phyloP scores from a whole-genome alignment of 2,888 invertebrate genomes.

The Aelia acuminata region DNA sequence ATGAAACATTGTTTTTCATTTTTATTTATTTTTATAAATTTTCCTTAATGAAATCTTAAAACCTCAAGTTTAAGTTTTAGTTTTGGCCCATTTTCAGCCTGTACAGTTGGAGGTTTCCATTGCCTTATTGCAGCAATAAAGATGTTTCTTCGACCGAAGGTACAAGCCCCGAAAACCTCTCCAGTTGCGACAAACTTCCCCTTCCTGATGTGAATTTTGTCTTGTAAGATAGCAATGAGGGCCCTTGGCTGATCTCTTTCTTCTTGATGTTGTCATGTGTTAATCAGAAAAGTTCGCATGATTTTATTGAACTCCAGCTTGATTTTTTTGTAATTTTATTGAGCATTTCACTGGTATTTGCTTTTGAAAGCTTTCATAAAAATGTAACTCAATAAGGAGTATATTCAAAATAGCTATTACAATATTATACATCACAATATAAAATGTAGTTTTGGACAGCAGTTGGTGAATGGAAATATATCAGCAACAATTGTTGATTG shows the following conservation, averaged over 20 bases:
- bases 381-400: constrained; percentile 53
- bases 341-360: constrained; percentile 46
- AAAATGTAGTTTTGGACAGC: too few species aligned
- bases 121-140: constrained; percentile 95
- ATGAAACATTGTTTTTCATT: not conserved
- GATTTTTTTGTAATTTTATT: constrained; percentile 57
- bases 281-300: constrained; percentile 62
- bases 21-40: not conserved
- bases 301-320: constrained; percentile 56
- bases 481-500: too few species aligned
- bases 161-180: constrained; percentile 67
- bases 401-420: not conserved
- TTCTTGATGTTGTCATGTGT: constrained; percentile 63
- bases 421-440: too few species aligned
- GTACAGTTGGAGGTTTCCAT: constrained; percentile 96
- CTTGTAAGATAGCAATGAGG: constrained; percentile 66
- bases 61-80: constrained; percentile 58
- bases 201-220: constrained; percentile 68
- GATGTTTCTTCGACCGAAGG: constrained; percentile 77
- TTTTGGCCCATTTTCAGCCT: constrained; percentile 69
- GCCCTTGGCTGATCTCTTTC: constrained; percentile 52
- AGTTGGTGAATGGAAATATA: too few species aligned
- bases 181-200: constrained; percentile 72
- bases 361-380: constrained; percentile 2
- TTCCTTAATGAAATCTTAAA: constrained; percentile 47